phyloP scores from a whole-genome alignment of 2,797 vertebrate species.

The Myotis vivesi region DNA sequence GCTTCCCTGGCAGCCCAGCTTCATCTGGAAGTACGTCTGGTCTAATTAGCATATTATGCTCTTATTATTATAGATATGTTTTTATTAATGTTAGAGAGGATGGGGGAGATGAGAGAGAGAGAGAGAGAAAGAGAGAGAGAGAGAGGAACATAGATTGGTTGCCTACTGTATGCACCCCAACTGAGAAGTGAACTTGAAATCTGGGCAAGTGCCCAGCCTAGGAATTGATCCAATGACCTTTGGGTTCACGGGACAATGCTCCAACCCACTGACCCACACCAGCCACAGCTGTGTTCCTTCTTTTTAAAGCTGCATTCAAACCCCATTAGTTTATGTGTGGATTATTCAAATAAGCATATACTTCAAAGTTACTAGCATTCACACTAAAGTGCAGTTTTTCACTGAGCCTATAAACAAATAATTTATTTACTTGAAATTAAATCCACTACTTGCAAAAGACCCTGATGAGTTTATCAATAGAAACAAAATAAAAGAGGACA shows the following conservation, averaged over 20 bases:
- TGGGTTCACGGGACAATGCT: neutral
- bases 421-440: neutral
- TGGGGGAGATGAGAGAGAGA: neutral
- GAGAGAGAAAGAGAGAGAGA: neutral
- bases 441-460: neutral
- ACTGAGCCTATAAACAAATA: neutral
- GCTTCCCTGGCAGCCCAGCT: too few relatives aligned
- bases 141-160: neutral
- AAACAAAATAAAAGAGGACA: neutral
- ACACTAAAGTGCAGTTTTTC: neutral
- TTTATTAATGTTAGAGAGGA: too few relatives aligned
- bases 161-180: neutral
- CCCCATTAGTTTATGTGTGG: neutral
- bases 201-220: neutral
- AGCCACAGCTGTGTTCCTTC: neutral
- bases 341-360: constrained; percentile 7
- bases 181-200: neutral
- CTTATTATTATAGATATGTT: too few relatives aligned
- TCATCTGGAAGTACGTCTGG: too few relatives aligned
- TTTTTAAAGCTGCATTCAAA: neutral
- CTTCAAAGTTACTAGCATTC: neutral
- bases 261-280: neutral
- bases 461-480: neutral
- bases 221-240: neutral
- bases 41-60: too few relatives aligned